Evolutionary conservation across 2,797 vertebrate genomes (phyloP).

Genomic region (Cynopterus sphinx): DNA sequence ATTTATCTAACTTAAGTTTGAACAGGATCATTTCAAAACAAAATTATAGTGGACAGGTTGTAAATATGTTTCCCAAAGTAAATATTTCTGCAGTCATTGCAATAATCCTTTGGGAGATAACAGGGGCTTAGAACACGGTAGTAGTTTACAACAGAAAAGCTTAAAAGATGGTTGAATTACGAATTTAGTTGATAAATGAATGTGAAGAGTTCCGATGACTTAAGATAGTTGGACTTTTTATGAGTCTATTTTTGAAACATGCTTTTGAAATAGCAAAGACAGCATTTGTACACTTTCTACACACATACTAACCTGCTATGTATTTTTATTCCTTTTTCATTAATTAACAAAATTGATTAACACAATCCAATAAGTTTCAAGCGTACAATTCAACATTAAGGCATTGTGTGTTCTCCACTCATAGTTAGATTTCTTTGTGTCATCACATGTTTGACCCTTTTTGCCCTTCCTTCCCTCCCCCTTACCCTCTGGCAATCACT

Average conservation of each 20-base stretch:
- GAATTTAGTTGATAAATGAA: neutral
- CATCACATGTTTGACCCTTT: too few species aligned
- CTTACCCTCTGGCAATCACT: too few species aligned
- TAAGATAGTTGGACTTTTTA: neutral
- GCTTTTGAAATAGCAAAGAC: neutral
- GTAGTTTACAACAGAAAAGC: neutral
- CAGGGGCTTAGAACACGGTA: neutral
- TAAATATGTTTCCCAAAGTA: neutral
- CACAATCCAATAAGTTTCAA: too few species aligned
- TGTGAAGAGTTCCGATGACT: neutral
- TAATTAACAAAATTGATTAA: too few species aligned
- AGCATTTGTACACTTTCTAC: neutral
- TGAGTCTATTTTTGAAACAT: neutral
- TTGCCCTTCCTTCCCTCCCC: too few species aligned
- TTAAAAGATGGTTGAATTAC: neutral
- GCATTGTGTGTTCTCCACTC: too few species aligned
- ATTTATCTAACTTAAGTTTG: neutral
- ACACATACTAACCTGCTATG: neutral
- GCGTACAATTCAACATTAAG: too few species aligned
- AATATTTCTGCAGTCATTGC: neutral
- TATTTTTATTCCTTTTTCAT: neutral
- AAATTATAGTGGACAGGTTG: neutral
- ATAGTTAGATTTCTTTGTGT: too few species aligned
- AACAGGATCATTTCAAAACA: neutral
- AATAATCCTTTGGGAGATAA: neutral